Conservation (phyloP, 1,140 invertebrate genomes). For the Fragariocoptes setiger region DNA sequence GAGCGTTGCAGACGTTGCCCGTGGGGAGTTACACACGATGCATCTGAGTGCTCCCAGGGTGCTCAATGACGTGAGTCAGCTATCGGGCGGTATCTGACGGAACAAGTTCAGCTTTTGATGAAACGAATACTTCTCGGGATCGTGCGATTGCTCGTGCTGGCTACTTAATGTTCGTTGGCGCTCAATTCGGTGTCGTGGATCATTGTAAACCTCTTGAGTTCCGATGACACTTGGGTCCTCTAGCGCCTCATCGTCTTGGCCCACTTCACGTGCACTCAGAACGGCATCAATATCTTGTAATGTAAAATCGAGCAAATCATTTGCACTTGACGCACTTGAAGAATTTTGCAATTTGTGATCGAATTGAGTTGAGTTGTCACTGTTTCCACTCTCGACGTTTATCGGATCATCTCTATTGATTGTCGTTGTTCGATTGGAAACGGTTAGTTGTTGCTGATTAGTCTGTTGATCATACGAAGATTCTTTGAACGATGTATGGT, state of each 20-base stretch:
- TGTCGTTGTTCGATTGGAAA: background rate
- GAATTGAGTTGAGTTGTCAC: background rate
- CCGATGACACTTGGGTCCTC: conserved; percentile 62
- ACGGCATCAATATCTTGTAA: conserved; percentile 13
- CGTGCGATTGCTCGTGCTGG: conserved; percentile 24
- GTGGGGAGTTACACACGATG: too few species aligned
- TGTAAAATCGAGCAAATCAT: conserved; percentile 9
- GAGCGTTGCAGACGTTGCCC: too few species aligned
- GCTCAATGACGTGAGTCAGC: too few species aligned
- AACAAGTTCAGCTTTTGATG: conserved; percentile 95
- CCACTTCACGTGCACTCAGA: conserved; percentile 5
- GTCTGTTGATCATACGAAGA: background rate
- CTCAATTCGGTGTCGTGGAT: conserved; percentile 42
- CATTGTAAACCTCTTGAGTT: conserved; percentile 67
- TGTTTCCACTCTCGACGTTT: too few species aligned
- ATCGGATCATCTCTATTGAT: too few species aligned
- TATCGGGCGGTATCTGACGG: too few species aligned
- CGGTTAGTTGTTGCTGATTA: conserved; percentile 5
- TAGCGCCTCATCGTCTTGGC: too few species aligned
- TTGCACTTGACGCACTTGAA: background rate
- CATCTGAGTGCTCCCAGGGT: too few species aligned
- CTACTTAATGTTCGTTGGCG: conserved; percentile 22
- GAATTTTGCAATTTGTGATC: background rate
- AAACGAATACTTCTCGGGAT: conserved; percentile 62
- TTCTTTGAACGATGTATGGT: background rate